These are phyloP conservation scores for Lynx canadensis DNA, from an alignment of 2,113 vertebrate genomes.

Conservation along the genomic window DNA sequence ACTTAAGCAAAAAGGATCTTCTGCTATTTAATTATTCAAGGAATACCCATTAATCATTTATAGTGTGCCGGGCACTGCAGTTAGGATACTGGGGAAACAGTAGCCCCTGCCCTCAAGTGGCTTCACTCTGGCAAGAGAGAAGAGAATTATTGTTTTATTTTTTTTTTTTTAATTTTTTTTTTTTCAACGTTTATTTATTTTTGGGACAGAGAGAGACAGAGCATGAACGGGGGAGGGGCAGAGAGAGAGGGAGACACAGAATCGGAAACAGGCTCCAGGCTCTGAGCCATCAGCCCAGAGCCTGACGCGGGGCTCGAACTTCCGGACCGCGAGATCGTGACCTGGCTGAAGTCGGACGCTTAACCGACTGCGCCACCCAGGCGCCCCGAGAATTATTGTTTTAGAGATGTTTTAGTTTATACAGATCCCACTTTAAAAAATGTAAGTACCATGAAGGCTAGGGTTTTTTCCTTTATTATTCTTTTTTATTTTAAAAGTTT, in stretches of 20 bases:
- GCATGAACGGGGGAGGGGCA: too few species aligned
- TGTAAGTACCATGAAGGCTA: background rate
- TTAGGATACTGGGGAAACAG: background rate
- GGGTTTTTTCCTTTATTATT: background rate
- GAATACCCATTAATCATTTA: background rate
- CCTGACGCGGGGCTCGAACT: too few species aligned
- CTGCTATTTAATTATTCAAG: constrained; percentile 17
- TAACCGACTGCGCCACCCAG: too few species aligned
- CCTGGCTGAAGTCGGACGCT: too few species aligned
- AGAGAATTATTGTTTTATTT: background rate
- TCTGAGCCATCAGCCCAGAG: too few species aligned
- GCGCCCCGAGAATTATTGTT: background rate
- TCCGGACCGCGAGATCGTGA: too few species aligned
- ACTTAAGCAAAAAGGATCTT: background rate
- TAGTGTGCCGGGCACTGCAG: background rate
- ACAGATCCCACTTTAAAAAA: background rate
- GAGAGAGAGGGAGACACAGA: too few species aligned
- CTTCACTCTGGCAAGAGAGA: background rate
- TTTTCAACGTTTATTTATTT: too few species aligned
- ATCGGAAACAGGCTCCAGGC: too few species aligned
- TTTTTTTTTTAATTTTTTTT: too few species aligned
- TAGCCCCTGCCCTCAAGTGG: background rate
- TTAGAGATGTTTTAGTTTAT: background rate
- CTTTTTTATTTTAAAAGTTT: too few species aligned
- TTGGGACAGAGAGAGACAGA: too few species aligned